Percentiles rank a stretch among this genome's conserved stretches.
phyloP scores from a whole-genome alignment of 2,888 invertebrate genomes.

The Ochropacha duplaris region DNA sequence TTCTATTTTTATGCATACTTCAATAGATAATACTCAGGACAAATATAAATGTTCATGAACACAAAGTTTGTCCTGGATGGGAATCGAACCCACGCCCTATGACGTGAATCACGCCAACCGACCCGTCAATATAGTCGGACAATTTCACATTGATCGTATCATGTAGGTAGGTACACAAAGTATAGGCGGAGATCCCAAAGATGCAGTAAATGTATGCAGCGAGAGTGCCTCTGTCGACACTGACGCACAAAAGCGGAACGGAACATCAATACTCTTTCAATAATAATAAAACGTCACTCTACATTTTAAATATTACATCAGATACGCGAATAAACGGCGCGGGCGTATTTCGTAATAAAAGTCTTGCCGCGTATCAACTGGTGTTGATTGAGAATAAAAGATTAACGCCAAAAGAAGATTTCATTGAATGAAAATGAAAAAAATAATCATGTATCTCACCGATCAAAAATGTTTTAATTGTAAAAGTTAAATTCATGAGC shows the following conservation, averaged over 20 bases:
- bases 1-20: no score
- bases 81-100: no score
- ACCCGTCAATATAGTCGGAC: background rate
- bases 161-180: background rate
- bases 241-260: background rate
- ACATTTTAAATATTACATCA: background rate
- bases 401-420: background rate
- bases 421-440: background rate
- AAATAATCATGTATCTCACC: conserved; percentile 7
- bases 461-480: background rate
- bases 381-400: background rate
- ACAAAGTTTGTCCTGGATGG: no score
- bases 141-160: background rate
- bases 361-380: background rate
- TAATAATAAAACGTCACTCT: background rate
- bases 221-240: conserved; percentile 6
- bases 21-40: no score
- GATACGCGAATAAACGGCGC: background rate
- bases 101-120: no score
- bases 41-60: no score
- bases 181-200: background rate
- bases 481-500: no score
- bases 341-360: background rate
- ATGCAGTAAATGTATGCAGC: background rate
- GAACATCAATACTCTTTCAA: background rate